phyloP scores from a whole-genome alignment of 2,888 invertebrate genomes.

The Cephalotes varians region DNA sequence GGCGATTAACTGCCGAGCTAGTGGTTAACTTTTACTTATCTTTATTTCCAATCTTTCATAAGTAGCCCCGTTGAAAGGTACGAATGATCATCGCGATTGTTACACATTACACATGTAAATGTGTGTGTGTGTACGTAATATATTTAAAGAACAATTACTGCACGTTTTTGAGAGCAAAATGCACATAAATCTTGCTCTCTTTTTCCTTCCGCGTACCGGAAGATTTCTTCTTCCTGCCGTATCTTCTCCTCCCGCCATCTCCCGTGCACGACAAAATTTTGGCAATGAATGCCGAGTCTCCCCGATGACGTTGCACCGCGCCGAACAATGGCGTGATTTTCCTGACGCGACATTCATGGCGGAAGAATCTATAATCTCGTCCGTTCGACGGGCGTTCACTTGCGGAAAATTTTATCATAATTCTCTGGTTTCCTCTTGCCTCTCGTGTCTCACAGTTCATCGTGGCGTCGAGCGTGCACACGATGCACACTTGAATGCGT shows the following conservation, averaged over 20 bases:
- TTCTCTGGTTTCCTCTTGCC: background rate
- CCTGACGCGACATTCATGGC: slow-evolving; percentile 45
- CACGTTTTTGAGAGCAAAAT: background rate
- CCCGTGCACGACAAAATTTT: slow-evolving; percentile 38
- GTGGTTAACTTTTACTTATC: background rate
- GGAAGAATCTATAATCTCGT: slow-evolving; percentile 44
- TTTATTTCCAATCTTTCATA: background rate
- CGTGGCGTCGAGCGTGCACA: background rate
- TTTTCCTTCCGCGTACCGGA: background rate
- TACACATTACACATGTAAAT: background rate
- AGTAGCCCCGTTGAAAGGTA: background rate
- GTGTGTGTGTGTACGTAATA: background rate
- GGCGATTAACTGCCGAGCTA: background rate
- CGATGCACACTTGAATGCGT: background rate
- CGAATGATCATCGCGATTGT: background rate
- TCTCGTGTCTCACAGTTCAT: background rate
- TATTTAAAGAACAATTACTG: background rate
- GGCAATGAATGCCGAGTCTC: slow-evolving; percentile 39
- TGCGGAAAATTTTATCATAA: slow-evolving; percentile 40
- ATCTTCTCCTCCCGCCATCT: slow-evolving; percentile 31
- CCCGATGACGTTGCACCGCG: slow-evolving; percentile 8
- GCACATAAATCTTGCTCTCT: background rate
- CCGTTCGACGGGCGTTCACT: background rate
- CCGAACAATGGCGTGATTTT: slow-evolving; percentile 45
- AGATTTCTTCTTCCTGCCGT: background rate